Base-by-base conservation (phyloP, 2,888 invertebrate genomes). In the Argynnis bischoffii region DNA sequence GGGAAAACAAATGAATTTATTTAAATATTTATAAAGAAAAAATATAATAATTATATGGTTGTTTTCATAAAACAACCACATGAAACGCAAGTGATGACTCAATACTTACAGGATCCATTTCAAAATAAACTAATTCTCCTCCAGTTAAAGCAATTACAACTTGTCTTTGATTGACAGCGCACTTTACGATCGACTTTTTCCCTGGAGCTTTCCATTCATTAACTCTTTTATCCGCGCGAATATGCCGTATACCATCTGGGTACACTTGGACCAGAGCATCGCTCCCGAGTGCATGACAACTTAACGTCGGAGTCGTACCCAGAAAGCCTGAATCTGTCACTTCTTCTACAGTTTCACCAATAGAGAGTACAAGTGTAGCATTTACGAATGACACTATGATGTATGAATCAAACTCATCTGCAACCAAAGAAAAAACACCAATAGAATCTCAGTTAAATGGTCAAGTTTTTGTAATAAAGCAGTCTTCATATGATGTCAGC, bases 301-400 rank as follows among this genome's bases (percentile, higher is more conserved):
- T 97, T n/a, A 99, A 93, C 0, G 99, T 99, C 0, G 99, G 99
- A 0, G 99, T 99, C 0, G 99, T 99, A 70, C 99, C 99, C 80
- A 99, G 94, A 88, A 99, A 99, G 55, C 99, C 99, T 72, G 99
- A 99, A 89, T 99, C 99, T 0, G 99, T 99, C 31, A 99, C 99
- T 96, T 99, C 99, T 90, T 99, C 99, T n/a, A 99, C 99, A 15
- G 99, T 99, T 90, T 99, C 99, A 77, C 99, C 99, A 85, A 99
- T 99, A 79, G 99, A 99, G 81, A 99, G 94, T 74, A 99, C 99
- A 82, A 99, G 95, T 16, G 99, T 99, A 77, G 99, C 99, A 79
- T 95, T 95, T 74, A 99, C 97, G 96, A 99, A 99, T 63, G 99
- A 99, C 80, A 99, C 99, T 88, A 99, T 98, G 94, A 99, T 99